Conservation (phyloP, 2,888 invertebrate species). For the Rhyacophila evoluta region DNA sequence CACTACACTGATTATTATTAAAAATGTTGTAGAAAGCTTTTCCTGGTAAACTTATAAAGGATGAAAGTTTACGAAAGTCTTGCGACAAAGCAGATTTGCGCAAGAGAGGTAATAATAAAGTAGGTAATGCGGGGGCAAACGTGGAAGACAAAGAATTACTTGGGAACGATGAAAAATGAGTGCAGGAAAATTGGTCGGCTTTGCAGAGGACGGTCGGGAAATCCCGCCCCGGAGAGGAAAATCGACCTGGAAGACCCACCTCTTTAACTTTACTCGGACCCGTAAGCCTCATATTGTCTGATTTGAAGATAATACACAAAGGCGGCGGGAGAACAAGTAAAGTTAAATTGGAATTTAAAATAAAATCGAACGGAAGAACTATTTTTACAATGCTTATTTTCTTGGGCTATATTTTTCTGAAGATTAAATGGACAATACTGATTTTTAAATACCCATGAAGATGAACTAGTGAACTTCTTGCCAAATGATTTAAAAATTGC, state of each 20-base stretch:
- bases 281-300: constrained; percentile 19
- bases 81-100: constrained; percentile 19
- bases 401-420: too few species aligned
- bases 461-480: too few species aligned
- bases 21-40: background rate
- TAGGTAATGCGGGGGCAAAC: background rate
- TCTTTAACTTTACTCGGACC: constrained; percentile 27
- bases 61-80: constrained; percentile 7
- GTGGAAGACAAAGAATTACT: constrained; percentile 44
- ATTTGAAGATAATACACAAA: background rate
- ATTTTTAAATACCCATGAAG: too few species aligned
- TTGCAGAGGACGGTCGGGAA: constrained; percentile 36
- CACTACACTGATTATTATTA: background rate
- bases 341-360: too few species aligned
- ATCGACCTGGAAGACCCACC: constrained; percentile 26
- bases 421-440: too few species aligned
- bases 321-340: too few species aligned
- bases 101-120: constrained; percentile 21
- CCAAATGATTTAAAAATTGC: too few species aligned
- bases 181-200: constrained; percentile 53
- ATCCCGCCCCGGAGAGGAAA: constrained; percentile 26
- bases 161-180: constrained; percentile 54
- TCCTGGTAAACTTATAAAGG: constrained; percentile 3
- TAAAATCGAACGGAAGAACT: too few species aligned
- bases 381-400: too few species aligned